Conservation (phyloP, 2,888 invertebrate genomes). For the Netelia virgata region DNA sequence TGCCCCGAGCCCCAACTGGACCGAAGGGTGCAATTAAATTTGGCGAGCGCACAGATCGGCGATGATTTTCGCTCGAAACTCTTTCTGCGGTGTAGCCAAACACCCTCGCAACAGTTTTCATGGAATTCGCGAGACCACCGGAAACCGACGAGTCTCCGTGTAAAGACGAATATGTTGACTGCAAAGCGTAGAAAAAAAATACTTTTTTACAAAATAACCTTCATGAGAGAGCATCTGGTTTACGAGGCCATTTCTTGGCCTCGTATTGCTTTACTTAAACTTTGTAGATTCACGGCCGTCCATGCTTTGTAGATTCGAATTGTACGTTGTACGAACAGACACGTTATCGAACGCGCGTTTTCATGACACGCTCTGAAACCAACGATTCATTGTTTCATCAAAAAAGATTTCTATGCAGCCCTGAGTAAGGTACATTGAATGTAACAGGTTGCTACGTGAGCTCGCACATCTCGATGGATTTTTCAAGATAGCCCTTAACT, state of each 20-base stretch:
- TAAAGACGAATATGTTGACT: neutral
- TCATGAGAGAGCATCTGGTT: too few species aligned
- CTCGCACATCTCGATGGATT: constrained; percentile 72
- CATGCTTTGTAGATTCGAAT: constrained; percentile 45
- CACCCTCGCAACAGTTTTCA: constrained; percentile 25
- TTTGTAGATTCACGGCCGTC: constrained; percentile 20
- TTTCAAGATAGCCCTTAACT: constrained; percentile 70
- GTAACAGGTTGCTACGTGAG: constrained; percentile 52
- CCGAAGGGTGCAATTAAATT: constrained; percentile 66
- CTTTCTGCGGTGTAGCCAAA: constrained; percentile 28
- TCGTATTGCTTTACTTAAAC: neutral
- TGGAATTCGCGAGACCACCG: constrained; percentile 29
- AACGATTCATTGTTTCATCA: constrained; percentile 71
- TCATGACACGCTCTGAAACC: constrained; percentile 2
- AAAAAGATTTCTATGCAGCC: neutral
- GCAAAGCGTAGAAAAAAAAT: neutral
- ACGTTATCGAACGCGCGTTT: neutral
- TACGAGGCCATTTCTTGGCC: too few species aligned
- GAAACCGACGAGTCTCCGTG: constrained; percentile 16
- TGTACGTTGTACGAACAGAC: constrained; percentile 41
- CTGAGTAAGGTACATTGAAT: constrained; percentile 35
- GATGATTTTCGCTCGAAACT: constrained; percentile 54
- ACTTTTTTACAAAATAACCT: too few species aligned
- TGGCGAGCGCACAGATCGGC: constrained; percentile 37
- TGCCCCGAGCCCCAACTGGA: constrained; percentile 42